phyloP scores from a whole-genome alignment of 2,797 vertebrate species.

The Dipus sagitta region DNA sequence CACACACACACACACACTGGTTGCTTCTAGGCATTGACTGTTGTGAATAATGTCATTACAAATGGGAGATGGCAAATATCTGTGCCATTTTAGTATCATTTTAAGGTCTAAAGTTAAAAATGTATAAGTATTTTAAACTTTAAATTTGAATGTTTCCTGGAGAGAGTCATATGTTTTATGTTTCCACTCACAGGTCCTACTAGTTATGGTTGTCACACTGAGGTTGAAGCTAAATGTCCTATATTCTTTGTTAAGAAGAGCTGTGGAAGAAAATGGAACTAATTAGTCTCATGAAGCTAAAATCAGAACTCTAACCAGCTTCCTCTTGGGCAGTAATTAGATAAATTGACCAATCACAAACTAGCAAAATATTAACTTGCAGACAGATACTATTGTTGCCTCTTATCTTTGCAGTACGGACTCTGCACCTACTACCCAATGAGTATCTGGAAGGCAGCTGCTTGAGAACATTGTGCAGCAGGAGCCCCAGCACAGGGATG shows the following conservation, averaged over 20 bases:
- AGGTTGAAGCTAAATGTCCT: background rate
- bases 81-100: background rate
- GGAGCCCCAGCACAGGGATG: background rate
- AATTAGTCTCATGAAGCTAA: background rate
- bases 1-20: background rate
- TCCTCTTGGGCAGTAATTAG: background rate
- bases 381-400: conserved; percentile 4
- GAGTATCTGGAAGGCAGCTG: background rate
- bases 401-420: conserved; percentile 25
- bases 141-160: background rate
- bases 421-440: background rate
- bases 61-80: background rate
- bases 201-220: background rate
- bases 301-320: background rate
- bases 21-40: background rate
- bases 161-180: background rate
- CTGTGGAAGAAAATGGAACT: conserved; percentile 10
- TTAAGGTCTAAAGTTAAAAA: background rate
- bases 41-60: background rate
- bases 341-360: background rate
- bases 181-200: background rate
- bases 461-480: background rate
- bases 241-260: conserved; percentile 29
- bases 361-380: background rate
- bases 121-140: conserved; percentile 25